Base-by-base conservation (phyloP, 1,140 invertebrate species). In the Pogonognathellus flavescens region DNA sequence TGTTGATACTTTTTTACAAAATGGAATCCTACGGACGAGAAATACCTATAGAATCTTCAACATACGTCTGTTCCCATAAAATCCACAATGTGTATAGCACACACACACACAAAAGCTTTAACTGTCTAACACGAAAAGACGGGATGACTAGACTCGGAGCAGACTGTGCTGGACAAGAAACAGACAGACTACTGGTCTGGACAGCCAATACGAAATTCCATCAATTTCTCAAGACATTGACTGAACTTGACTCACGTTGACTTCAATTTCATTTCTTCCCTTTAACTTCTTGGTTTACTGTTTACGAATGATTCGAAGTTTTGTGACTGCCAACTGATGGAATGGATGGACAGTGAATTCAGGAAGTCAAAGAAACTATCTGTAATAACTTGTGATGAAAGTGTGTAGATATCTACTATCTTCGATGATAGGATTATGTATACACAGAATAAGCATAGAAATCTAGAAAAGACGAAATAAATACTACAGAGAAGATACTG, bases 141-240 rank as follows among this genome's bases (percentile, higher is more conserved):
- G 11, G 60, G 18, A 62, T n/a, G 20, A 22, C 62, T 66, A 20
- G 59, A 18, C 18, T 6, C n/a, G 18, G 59, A 22, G 14, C 62
- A 59, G 14, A 59, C 14, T 22, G 62, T 13, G 6, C 20, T 76
- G 70, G 70, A 76, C 70, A 76, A 25, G 70, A 76, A 31, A 76
- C 70, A 76, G 70, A 50, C 70, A 50, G 31, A 76, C 59, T 62
- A 62, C 70, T 76, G 70, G 13, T 16, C n/a, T 76, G 41, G 70
- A 76, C 70, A 76, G 41, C 41, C 31, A 76, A 76, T 76, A 76
- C 41, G 70, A 76, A 76, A 76, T 76, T 76, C 70, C 70, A 76
- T 76, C 70, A 76, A 76, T 76, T 76, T 76, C 70, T 76, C 70
- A 76, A 18, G 41, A 57, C 53, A 57, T 57, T 57, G 53, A 76